phyloP scores from a whole-genome alignment of 2,888 invertebrate genomes.

The Clitarchus hookeri region DNA sequence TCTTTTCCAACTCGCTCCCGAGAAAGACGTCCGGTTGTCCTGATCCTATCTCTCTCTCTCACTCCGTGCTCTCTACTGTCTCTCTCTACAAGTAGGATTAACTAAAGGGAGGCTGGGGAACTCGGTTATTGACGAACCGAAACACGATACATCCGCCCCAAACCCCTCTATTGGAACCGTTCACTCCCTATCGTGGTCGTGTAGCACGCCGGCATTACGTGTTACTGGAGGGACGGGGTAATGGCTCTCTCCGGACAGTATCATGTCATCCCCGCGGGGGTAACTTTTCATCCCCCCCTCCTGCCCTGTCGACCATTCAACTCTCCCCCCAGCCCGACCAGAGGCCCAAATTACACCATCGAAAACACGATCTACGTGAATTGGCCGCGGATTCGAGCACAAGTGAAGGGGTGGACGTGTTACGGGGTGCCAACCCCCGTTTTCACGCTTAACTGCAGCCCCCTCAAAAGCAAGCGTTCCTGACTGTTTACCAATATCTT shows the following conservation, averaged over 20 bases:
- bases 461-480: no score
- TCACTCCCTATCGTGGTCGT: neutral
- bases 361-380: neutral
- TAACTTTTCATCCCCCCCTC: neutral
- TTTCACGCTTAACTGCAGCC: no score
- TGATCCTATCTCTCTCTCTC: no score
- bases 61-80: no score
- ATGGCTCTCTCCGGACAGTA: slow-evolving; percentile 6
- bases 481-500: no score
- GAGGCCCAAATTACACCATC: neutral
- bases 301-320: neutral
- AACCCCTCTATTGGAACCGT: neutral
- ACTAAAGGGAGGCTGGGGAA: neutral
- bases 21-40: no score
- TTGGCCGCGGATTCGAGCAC: neutral
- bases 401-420: no score
- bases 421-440: no score
- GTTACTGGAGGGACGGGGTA: neutral
- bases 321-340: neutral
- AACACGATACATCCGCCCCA: neutral
- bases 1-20: no score
- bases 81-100: neutral
- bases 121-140: neutral
- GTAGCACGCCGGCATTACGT: neutral
- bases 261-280: neutral